Evolutionary conservation across 2,888 invertebrate genomes (phyloP).

Genomic region (Phymatocera aterrima): DNA sequence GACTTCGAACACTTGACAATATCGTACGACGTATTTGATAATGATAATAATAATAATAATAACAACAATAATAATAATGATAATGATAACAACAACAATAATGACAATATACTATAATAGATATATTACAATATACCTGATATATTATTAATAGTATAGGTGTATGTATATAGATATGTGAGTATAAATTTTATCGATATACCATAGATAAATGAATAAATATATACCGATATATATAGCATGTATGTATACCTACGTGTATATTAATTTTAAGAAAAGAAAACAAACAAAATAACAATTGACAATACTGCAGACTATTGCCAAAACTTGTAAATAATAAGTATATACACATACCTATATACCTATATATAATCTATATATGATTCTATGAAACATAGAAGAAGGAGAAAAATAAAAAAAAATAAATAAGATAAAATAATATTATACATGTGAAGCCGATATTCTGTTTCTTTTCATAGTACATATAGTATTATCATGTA

Average conservation of each 20-base stretch:
- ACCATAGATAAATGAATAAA: conserved; percentile 6
- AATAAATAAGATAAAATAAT: neutral
- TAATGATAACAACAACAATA: no score
- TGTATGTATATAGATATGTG: neutral
- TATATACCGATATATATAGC: neutral
- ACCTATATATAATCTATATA: no score
- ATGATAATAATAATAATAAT: conserved; percentile 19
- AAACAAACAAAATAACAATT: conserved; percentile 53
- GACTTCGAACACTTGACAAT: conserved; percentile 39
- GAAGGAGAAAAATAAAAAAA: no score
- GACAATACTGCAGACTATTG: conserved; percentile 67
- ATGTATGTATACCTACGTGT: neutral
- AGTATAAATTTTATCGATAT: neutral
- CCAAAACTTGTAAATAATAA: conserved; percentile 47
- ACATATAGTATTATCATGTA: neutral
- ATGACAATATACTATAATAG: no score
- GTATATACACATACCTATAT: no score
- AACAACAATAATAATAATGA: no score
- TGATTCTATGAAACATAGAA: neutral
- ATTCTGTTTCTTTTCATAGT: neutral
- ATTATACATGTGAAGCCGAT: no score
- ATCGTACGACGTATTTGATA: conserved; percentile 34
- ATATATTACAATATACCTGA: no score
- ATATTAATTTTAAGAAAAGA: conserved; percentile 45
- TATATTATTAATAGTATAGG: neutral